These are phyloP conservation scores for Amazona guildingii DNA, from an alignment of 2,113 vertebrate genomes.

Conservation along the genomic window DNA sequence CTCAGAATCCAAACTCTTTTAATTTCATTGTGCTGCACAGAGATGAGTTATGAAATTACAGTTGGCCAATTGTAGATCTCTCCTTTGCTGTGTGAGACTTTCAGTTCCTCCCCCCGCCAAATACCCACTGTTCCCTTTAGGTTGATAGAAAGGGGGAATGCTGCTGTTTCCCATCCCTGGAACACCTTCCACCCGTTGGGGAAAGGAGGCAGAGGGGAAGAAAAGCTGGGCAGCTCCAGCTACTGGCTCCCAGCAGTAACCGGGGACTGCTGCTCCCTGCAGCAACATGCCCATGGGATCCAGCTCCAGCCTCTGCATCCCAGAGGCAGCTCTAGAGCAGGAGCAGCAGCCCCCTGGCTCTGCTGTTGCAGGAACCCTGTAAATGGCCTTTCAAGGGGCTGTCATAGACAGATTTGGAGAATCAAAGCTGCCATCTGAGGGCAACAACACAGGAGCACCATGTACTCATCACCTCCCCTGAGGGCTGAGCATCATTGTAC, in stretches of 20 bases:
- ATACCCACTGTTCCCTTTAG: neutral
- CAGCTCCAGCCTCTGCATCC: neutral
- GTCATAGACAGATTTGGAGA: rapidly evolving
- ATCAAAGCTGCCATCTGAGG: rapidly evolving
- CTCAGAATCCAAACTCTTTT: conserved; percentile 75
- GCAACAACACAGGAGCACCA: neutral
- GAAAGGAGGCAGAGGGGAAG: neutral
- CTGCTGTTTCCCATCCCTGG: neutral
- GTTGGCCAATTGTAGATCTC: conserved; percentile 59
- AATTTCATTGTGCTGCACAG: conserved; percentile 69
- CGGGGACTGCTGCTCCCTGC: rapidly evolving
- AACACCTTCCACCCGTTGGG: rapidly evolving
- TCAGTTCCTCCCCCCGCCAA: neutral
- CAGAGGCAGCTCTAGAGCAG: neutral
- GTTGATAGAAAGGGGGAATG: neutral
- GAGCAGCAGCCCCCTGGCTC: rapidly evolving
- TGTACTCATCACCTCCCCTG: rapidly evolving
- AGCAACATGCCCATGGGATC: neutral
- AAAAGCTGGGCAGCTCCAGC: neutral
- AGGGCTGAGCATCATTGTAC: rapidly evolving
- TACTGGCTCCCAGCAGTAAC: neutral
- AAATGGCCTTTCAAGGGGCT: rapidly evolving
- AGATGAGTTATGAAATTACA: conserved; percentile 74
- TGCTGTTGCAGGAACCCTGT: rapidly evolving
- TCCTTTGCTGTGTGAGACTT: conserved; percentile 20